Base-by-base conservation (phyloP, 2,113 vertebrate species). In the Paratilapia polleni region DNA sequence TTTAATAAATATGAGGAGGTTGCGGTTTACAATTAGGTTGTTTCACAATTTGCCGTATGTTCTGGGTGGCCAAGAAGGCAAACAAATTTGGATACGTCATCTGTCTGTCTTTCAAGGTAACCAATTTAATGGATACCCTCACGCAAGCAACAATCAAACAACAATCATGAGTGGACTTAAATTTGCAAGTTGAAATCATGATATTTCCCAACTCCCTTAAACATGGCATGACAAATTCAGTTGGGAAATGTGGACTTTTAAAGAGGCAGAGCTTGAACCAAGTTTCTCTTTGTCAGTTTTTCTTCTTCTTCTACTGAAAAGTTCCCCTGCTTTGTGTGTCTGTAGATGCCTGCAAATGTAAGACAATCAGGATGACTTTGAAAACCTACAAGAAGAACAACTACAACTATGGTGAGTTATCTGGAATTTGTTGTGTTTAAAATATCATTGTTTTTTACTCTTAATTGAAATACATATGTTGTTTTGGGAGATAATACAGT, bases 351-450 rank as follows among this genome's bases (percentile, higher is more conserved):
- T 99, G 98, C 92, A 97, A 94, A 86, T 99, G 98, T 94, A 98
- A 97, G 82, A 92, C 93, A 1, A 88, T 98, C 26, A 97, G 94
- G 94, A 96, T 97, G 34, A 92, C 82, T 70, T 94, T 96, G 92
- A 99, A 97, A 94, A 97, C 95, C 20, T 99, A 99, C 56, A 74
- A 95, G 75, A 97, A 93, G 90, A 99, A 99, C 94, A 99, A 99
- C 94, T 99, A 98, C 43, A 99, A 99, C 94, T 99, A 99, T 0
- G 98, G 98, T 99, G 92, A 97, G 97, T 86, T 10, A 41, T 15
- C 56, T 73, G 17, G 52, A 8, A 26, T 52, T 73, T 31, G 20
- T 49, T 31, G 28, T 49, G 24, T 70, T 70, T 49, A 70, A 70
- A 49, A 17, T 52, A 8, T 73, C 8, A 15, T 66, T 66, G 43